phyloP scores from a whole-genome alignment of 2,113 vertebrate species.

The Erpornis zantholeuca region DNA sequence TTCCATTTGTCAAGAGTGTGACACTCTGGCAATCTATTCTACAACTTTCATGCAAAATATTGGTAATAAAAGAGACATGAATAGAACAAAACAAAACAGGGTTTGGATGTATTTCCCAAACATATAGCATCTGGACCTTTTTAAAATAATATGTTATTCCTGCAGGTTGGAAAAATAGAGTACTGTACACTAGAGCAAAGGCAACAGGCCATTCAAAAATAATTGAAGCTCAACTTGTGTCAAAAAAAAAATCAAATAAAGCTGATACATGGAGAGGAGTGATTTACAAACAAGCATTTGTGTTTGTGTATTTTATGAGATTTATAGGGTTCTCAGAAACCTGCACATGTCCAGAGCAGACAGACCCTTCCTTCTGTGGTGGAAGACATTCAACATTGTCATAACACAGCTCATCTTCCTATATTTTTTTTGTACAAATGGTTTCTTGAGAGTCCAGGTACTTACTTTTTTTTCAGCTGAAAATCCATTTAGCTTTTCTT shows the following conservation, averaged over 20 bases:
- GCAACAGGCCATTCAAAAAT: not conserved
- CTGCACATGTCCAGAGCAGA: not conserved
- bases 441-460: not conserved
- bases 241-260: not conserved
- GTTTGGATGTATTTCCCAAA: not conserved
- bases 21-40: not conserved
- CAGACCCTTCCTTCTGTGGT: not conserved
- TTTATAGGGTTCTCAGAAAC: not conserved
- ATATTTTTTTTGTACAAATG: not conserved
- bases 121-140: not conserved
- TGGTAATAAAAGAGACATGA: not conserved
- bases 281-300: not conserved
- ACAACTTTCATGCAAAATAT: not conserved
- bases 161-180: not conserved
- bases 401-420: not conserved
- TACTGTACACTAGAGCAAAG: not conserved
- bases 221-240: not conserved
- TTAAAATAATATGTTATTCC: not conserved
- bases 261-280: not conserved
- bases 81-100: not conserved
- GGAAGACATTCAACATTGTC: not conserved
- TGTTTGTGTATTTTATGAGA: not conserved
- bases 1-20: not conserved
- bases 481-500: not conserved
- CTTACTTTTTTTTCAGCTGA: not conserved